Percentiles rank a stretch among this genome's conserved stretches.
Conservation (phyloP, 2,797 vertebrate genomes). For the Sebastes itinus region DNA sequence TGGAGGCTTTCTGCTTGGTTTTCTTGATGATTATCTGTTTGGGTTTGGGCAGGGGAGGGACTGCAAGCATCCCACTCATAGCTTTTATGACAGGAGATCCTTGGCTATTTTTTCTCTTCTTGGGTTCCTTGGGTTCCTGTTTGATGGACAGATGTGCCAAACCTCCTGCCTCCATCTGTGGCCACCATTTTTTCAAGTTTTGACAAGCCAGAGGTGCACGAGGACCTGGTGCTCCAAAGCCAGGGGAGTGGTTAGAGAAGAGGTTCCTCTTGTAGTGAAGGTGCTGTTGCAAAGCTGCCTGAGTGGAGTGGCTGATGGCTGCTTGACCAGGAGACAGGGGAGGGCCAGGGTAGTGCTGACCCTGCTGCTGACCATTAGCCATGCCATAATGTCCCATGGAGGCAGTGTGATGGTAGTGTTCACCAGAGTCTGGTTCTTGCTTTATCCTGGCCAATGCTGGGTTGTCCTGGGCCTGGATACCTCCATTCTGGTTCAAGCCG, state of each 20-base stretch:
- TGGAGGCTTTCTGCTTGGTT: slow-evolving; percentile 89
- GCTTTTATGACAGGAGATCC: slow-evolving; percentile 80
- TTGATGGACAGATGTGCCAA: slow-evolving; percentile 75
- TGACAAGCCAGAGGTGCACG: slow-evolving; percentile 71
- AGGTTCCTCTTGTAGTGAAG: slow-evolving; percentile 96
- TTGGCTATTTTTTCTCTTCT: slow-evolving; percentile 89
- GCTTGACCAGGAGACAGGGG: slow-evolving; percentile 77
- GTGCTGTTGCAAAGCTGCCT: slow-evolving; percentile 95
- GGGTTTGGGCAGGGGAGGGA: slow-evolving; percentile 81
- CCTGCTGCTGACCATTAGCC: slow-evolving; percentile 78
- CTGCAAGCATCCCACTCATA: slow-evolving; percentile 66
- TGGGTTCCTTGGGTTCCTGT: slow-evolving; percentile 87
- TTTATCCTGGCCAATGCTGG: slow-evolving; percentile 72
- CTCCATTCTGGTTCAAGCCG: slow-evolving; percentile 72
- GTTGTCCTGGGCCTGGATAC: slow-evolving; percentile 57
- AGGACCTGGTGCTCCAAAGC: slow-evolving; percentile 52
- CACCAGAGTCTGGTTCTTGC: slow-evolving; percentile 78
- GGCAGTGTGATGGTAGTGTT: slow-evolving; percentile 71
- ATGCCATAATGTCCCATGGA: slow-evolving; percentile 75
- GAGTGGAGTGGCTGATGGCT: slow-evolving; percentile 89
- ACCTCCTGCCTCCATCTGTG: slow-evolving; percentile 73
- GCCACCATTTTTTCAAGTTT: slow-evolving; percentile 89
- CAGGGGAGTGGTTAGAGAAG: slow-evolving; percentile 83
- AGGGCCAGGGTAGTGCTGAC: slow-evolving; percentile 64
- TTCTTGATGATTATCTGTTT: slow-evolving; percentile 94